phyloP scores from a whole-genome alignment of 2,888 invertebrate species.

The Euphydryas editha region DNA sequence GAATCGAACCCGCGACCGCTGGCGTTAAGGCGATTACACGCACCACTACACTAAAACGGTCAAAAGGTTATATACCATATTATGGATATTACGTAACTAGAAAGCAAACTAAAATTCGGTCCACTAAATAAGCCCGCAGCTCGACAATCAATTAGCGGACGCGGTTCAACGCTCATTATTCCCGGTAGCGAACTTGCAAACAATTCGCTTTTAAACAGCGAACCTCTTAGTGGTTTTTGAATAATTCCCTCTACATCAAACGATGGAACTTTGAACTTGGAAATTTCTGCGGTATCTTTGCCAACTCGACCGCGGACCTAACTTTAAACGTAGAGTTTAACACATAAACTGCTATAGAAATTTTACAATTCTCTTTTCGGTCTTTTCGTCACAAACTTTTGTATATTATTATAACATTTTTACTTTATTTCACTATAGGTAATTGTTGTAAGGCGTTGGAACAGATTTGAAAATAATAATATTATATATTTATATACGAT shows the following conservation, averaged over 20 bases:
- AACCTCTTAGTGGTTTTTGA: slow-evolving; percentile 35
- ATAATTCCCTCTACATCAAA: slow-evolving; percentile 36
- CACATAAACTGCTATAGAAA: not conserved
- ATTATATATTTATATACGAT: no score
- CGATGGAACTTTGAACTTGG: slow-evolving; percentile 29
- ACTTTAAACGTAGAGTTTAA: slow-evolving; percentile 18
- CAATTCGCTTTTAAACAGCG: slow-evolving; percentile 11
- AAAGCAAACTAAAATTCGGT: not conserved
- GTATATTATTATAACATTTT: no score
- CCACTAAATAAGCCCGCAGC: slow-evolving; percentile 7
- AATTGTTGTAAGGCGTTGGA: no score
- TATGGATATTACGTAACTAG: not conserved
- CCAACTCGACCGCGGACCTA: slow-evolving; percentile 15
- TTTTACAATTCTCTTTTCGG: no score
- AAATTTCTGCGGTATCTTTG: slow-evolving; percentile 33
- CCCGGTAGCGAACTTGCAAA: slow-evolving; percentile 12
- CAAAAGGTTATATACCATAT: not conserved
- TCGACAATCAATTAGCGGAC: slow-evolving; percentile 9
- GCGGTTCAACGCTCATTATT: slow-evolving; percentile 4
- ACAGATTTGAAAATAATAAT: no score
- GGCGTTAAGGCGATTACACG: no score
- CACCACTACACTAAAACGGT: not conserved
- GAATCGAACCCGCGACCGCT: no score
- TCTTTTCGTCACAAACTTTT: not conserved
- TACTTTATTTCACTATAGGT: no score